Conservation (phyloP, 53 echinoderm and acorn worm species). For the Hippasteria phrygiana region DNA sequence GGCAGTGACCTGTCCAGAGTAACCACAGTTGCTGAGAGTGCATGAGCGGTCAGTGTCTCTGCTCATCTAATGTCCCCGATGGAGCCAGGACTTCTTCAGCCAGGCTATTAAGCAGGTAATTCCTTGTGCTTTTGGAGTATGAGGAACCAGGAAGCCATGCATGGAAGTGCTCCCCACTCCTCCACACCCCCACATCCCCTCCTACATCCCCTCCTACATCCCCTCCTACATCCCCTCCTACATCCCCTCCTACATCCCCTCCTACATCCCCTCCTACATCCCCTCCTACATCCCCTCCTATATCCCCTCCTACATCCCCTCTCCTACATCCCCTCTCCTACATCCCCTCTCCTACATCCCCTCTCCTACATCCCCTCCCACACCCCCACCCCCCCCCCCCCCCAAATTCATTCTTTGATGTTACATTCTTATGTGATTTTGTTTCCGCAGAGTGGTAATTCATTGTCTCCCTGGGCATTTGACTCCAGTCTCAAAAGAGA, state of each 20-base stretch:
- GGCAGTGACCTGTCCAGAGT: slow-evolving; percentile 51
- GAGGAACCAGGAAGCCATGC: background rate
- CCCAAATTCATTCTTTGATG: background rate
- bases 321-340: no score
- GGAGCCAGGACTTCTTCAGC: slow-evolving; percentile 23
- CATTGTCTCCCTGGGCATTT: slow-evolving; percentile 75
- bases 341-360: no score
- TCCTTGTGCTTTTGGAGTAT: background rate
- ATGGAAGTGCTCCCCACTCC: no score
- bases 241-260: no score
- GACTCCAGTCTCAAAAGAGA: slow-evolving; percentile 63
- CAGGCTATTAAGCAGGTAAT: slow-evolving; percentile 41
- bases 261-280: no score
- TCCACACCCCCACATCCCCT: no score
- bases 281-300: no score
- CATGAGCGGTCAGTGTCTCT: slow-evolving; percentile 36
- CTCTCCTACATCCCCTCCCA: no score
- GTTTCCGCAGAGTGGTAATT: slow-evolving; percentile 70
- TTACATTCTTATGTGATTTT: background rate
- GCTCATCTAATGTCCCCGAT: slow-evolving; percentile 47
- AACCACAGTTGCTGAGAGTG: slow-evolving; percentile 54
- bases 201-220: no score
- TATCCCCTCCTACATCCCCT: no score
- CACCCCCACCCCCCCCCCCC: no score
- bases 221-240: no score